Evolutionary conservation across 2,113 vertebrate species (phyloP).

Genomic region (Notothenia rossii): DNA sequence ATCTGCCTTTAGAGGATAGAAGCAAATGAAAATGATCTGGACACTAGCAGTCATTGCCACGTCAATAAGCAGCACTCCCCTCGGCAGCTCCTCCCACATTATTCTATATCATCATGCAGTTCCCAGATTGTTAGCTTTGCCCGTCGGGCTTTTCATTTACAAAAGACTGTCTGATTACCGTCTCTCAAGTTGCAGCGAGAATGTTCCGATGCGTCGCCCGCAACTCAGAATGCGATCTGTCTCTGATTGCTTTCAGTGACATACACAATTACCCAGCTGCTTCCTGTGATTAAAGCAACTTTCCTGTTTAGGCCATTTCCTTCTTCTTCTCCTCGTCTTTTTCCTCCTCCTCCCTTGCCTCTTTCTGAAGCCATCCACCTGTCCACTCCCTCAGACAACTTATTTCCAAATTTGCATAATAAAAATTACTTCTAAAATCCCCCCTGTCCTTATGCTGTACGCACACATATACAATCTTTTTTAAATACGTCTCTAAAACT

Average conservation of each 20-base stretch:
- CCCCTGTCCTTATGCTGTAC: neutral
- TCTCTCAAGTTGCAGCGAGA: constrained; percentile 44
- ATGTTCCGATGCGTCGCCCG: constrained; percentile 39
- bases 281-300: constrained; percentile 75
- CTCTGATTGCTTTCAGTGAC: constrained; percentile 71
- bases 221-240: constrained; percentile 46
- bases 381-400: constrained; percentile 28
- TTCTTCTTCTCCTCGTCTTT: constrained; percentile 26
- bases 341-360: constrained; percentile 14
- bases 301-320: constrained; percentile 60
- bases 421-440: constrained; percentile 20
- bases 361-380: constrained; percentile 43
- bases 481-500: neutral
- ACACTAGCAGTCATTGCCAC: constrained; percentile 41
- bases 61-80: constrained; percentile 28
- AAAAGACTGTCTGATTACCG: constrained; percentile 66
- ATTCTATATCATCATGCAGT: constrained; percentile 47
- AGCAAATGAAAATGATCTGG: constrained; percentile 36
- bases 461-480: neutral
- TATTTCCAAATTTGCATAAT: constrained; percentile 13
- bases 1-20: constrained; percentile 41
- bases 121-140: constrained; percentile 38
- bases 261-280: constrained; percentile 75
- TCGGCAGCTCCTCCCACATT: constrained; percentile 24
- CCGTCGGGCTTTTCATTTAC: constrained; percentile 61